Evolutionary conservation across 2,113 vertebrate species (phyloP).

Genomic region (Phrynocephalus versicolor): DNA sequence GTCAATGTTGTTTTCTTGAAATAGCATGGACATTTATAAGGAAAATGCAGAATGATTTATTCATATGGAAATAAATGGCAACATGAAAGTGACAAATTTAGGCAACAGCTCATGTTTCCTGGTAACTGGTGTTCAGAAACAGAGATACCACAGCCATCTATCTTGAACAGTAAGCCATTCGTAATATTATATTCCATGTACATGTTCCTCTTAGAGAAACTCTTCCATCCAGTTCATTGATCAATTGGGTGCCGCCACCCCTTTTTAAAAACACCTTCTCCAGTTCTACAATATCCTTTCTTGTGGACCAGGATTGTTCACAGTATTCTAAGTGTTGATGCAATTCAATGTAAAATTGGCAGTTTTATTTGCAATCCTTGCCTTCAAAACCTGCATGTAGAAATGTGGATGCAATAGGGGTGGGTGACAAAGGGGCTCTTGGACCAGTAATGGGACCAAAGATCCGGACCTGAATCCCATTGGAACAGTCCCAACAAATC

Average conservation of each 20-base stretch:
- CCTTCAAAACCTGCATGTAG: too few species aligned
- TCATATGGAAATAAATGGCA: background rate
- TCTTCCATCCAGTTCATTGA: background rate
- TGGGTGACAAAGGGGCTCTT: too few species aligned
- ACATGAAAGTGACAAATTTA: background rate
- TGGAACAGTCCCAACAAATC: too few species aligned
- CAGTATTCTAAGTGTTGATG: background rate
- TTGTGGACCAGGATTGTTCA: background rate
- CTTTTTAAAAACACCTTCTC: background rate
- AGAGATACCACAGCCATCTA: background rate
- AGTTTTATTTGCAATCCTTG: background rate
- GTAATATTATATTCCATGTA: too few species aligned
- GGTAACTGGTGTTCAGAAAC: background rate
- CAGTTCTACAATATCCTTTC: background rate
- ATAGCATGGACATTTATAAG: background rate
- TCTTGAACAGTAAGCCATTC: too few species aligned
- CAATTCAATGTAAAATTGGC: background rate
- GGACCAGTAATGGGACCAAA: too few species aligned
- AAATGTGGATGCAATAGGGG: too few species aligned
- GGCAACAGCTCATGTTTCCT: background rate
- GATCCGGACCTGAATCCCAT: too few species aligned
- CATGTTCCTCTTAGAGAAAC: background rate
- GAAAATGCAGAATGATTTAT: background rate
- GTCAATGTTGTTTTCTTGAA: conserved; percentile 1
- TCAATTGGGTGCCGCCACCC: background rate